Conservation (phyloP, 2,888 invertebrate species). For the Salticus scenicus region DNA sequence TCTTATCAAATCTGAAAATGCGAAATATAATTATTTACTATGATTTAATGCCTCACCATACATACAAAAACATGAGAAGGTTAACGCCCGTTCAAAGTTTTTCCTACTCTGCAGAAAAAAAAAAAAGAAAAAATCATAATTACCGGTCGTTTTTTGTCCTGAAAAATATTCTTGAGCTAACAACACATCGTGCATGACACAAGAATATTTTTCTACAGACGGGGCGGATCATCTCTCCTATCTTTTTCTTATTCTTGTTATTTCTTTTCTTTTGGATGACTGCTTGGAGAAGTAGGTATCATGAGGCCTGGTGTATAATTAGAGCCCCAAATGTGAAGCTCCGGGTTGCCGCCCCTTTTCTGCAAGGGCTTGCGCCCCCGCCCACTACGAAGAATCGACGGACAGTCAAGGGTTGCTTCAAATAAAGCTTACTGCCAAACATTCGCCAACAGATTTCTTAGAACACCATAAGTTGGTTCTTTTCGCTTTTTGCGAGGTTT, state of each 20-base stretch:
- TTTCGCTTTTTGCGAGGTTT: too few species aligned
- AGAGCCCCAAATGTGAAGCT: slow-evolving; percentile 38
- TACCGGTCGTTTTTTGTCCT: not conserved
- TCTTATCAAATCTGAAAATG: too few species aligned
- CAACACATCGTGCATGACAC: slow-evolving; percentile 61
- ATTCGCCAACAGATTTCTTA: not conserved
- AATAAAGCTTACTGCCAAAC: not conserved
- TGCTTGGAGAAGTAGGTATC: slow-evolving; percentile 46
- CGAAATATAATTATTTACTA: not conserved
- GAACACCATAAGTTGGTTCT: too few species aligned
- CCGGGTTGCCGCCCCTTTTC: slow-evolving; percentile 46
- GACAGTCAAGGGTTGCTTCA: slow-evolving; percentile 1
- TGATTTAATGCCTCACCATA: not conserved
- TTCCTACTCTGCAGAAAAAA: not conserved
- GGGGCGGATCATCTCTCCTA: slow-evolving; percentile 35
- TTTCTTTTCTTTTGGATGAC: slow-evolving; percentile 58
- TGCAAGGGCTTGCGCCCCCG: slow-evolving; percentile 39
- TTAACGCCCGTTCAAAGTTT: not conserved
- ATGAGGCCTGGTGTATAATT: slow-evolving; percentile 55
- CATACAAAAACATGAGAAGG: not conserved
- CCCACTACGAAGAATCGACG: slow-evolving; percentile 42
- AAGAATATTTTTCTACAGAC: slow-evolving; percentile 53
- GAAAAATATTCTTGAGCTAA: slow-evolving; percentile 14
- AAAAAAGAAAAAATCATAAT: not conserved
- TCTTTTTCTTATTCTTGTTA: slow-evolving; percentile 21